Percentiles rank a stretch among this genome's conserved stretches.
Conservation (phyloP, 1,140 invertebrate species). For the Palaemon carinicauda region DNA sequence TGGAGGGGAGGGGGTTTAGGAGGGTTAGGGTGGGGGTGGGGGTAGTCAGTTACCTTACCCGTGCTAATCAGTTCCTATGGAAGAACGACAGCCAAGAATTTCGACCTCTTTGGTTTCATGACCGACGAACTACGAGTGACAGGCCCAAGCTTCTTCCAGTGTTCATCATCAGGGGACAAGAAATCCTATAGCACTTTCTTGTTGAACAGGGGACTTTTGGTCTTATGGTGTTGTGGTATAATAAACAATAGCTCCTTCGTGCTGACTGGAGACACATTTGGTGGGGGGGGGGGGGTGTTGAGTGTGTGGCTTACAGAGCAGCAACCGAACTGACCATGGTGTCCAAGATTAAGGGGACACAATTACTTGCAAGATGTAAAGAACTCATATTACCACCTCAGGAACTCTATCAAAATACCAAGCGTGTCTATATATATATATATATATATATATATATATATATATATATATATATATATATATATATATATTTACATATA, state of each 20-base stretch:
- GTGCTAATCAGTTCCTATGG: constrained; percentile 9
- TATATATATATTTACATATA: not conserved
- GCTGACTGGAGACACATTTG: constrained; percentile 6
- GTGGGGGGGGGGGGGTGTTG: not conserved
- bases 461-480: not conserved
- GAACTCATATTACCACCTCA: too few species aligned
- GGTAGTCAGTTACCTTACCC: not conserved
- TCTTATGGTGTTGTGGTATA: constrained; percentile 33
- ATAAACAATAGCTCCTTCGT: constrained; percentile 5
- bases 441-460: not conserved
- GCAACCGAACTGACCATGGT: not conserved
- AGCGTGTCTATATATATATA: too few species aligned
- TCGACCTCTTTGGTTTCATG: not conserved
- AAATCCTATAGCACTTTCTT: too few species aligned
- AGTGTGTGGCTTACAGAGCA: too few species aligned
- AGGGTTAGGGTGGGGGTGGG: not conserved
- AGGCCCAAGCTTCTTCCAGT: not conserved
- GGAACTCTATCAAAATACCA: too few species aligned
- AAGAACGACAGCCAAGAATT: not conserved
- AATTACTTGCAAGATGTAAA: not conserved
- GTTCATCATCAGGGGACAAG: too few species aligned
- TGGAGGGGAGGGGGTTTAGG: too few species aligned
- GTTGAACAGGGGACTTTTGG: not conserved
- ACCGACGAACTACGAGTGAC: not conserved
- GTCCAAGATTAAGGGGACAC: too few species aligned